Conservation (phyloP, 1,140 invertebrate species). For the Anastrepha obliqua region DNA sequence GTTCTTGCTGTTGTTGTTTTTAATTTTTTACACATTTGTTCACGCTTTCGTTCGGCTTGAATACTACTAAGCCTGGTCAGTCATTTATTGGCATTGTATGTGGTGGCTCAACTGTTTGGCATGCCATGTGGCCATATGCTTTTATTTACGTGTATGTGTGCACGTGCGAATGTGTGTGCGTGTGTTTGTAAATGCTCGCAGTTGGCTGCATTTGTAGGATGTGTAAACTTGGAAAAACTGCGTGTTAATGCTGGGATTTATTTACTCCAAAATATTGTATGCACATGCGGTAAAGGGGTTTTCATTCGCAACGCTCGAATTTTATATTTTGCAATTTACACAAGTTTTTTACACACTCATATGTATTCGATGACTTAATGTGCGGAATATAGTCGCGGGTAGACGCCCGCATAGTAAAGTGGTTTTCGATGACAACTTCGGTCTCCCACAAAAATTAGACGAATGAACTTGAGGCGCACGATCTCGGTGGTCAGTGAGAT, state of each 20-base stretch:
- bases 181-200: background rate
- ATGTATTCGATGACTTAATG: too few relatives aligned
- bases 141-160: background rate
- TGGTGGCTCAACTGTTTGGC: slow-evolving; percentile 16
- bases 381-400: too few relatives aligned
- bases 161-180: too few relatives aligned
- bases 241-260: slow-evolving; percentile 17
- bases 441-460: too few relatives aligned
- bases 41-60: slow-evolving; percentile 19
- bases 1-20: background rate
- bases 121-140: too few relatives aligned
- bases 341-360: too few relatives aligned
- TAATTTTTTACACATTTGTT: slow-evolving; percentile 23
- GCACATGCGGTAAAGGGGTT: background rate
- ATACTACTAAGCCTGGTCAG: background rate
- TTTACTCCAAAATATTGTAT: background rate
- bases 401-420: too few relatives aligned
- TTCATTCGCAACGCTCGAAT: background rate
- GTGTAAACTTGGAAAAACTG: slow-evolving; percentile 9
- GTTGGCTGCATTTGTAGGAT: background rate
- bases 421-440: too few relatives aligned
- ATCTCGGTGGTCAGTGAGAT: too few relatives aligned
- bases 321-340: background rate
- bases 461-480: too few relatives aligned
- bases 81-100: slow-evolving; percentile 32